A percentile compares a stretch with the other conserved stretches of the same genome.
These are phyloP conservation scores for Vesta saturnalis DNA, from an alignment of 2,888 invertebrate species.

Conservation along the genomic window DNA sequence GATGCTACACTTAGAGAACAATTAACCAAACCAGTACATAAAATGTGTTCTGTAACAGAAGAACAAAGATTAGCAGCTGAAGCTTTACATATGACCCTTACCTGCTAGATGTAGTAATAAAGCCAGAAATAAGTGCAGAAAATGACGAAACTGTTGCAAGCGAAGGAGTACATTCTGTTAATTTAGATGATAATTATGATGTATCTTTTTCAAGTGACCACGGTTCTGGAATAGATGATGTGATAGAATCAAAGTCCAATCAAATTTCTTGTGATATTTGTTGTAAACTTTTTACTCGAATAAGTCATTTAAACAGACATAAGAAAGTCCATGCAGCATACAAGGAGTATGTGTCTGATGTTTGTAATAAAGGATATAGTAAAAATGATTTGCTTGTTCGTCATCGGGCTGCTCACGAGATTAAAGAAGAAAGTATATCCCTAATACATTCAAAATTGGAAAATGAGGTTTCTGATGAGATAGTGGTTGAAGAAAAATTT, in stretches of 20 bases:
- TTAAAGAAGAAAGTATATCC: slow-evolving; percentile 46
- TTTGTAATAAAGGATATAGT: slow-evolving; percentile 55
- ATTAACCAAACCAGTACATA: slow-evolving; percentile 45
- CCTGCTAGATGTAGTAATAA: slow-evolving; percentile 42
- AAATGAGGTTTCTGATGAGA: slow-evolving; percentile 19
- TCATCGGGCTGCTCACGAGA: slow-evolving; percentile 55
- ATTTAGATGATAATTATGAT: slow-evolving; percentile 25
- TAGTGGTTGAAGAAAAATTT: slow-evolving; percentile 21
- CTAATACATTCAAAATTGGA: slow-evolving; percentile 22
- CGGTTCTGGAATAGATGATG: slow-evolving; percentile 28
- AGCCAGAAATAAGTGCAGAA: slow-evolving; percentile 46
- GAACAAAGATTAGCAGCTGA: slow-evolving; percentile 25
- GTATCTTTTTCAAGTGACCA: slow-evolving; percentile 23
- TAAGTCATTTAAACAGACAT: slow-evolving; percentile 47
- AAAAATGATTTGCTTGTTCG: slow-evolving; percentile 54
- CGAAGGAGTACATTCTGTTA: neutral
- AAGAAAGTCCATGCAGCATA: slow-evolving; percentile 39
- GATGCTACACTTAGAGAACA: slow-evolving; percentile 58
- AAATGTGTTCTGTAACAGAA: slow-evolving; percentile 33
- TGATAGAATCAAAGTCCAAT: neutral
- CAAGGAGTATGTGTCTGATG: slow-evolving; percentile 51
- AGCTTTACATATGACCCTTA: slow-evolving; percentile 23
- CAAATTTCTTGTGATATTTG: slow-evolving; percentile 60
- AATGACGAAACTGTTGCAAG: slow-evolving; percentile 15
- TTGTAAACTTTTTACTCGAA: slow-evolving; percentile 62